Evolutionary conservation across 2,797 vertebrate genomes (phyloP).

Genomic region (Dermochelys coriacea): DNA sequence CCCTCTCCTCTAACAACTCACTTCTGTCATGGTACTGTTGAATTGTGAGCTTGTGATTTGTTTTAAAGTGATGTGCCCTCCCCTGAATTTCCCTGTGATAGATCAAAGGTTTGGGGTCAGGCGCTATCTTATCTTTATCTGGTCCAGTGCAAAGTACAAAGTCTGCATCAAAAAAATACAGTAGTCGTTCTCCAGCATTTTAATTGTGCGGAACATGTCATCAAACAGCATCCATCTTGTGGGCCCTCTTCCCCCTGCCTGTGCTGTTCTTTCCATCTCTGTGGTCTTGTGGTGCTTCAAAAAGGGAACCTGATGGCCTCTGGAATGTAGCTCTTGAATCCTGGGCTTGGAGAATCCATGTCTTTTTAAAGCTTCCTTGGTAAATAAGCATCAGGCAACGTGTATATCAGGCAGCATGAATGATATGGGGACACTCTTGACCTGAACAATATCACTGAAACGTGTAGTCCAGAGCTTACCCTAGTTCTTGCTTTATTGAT

Average conservation of each 20-base stretch:
- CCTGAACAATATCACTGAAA: background rate
- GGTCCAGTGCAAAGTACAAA: background rate
- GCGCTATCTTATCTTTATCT: background rate
- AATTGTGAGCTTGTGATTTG: background rate
- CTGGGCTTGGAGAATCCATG: background rate
- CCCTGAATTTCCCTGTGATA: background rate
- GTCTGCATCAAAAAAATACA: background rate
- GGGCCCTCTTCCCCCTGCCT: background rate
- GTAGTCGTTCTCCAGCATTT: background rate
- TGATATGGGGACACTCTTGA: background rate
- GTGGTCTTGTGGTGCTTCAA: background rate
- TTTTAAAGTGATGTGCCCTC: background rate
- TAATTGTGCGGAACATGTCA: background rate
- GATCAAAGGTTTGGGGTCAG: background rate
- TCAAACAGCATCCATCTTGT: background rate
- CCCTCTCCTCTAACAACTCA: background rate
- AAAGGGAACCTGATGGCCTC: background rate
- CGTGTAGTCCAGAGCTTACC: background rate
- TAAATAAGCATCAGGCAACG: background rate
- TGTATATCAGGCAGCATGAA: background rate
- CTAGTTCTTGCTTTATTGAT: conserved; percentile 42
- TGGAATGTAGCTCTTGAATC: background rate
- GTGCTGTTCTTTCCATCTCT: background rate
- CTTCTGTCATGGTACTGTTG: background rate
- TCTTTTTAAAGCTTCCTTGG: background rate